Evolutionary conservation across 1,140 invertebrate species (phyloP), one percentile per base, ranked within the genome.

Genomic region (Cydia strobilella): DNA sequence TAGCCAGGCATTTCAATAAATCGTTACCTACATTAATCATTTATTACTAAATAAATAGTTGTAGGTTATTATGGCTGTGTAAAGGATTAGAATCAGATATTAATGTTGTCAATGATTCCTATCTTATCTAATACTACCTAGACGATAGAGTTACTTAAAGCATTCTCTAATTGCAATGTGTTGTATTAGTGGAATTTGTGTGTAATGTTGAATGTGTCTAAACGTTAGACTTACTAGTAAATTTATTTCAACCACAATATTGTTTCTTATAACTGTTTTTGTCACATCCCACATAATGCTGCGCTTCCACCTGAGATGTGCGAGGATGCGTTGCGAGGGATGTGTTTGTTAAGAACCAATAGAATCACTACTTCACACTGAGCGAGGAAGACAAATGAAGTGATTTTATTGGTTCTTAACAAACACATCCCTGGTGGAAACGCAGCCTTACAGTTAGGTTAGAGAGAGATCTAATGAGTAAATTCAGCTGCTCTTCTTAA

Each of bases 41-140:
- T n/a, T 12, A 35, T n/a, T 69, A 39, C 35, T 42, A 5, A 35
- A 5, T 42, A 39, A 35, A 35, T 69, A 69, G 65, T 39, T 69
- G 65, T 69, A 69, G 65, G 65, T 69, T 66, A 69, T 35, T 69
- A 69, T 69, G 65, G 65, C 65, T 69, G 65, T 69, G 65, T 69
- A 35, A 69, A 69, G 31, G 6, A 69, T 69, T 59, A 59, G 54
- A 23, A 59, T 69, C 63, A 66, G 5, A 69, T 69, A 39, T 69
- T n/a, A 31, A 69, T 69, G 65, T 69, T 69, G 65, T 69, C 42
- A 54, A 54, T 54, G 65, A 69, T 35, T 69, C 65, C 65, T 69
- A 31, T 39, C 65, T 69, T 39, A 35, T 20, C 65, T 18, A 69
- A 39, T 59, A 59, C 54, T 59, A 59, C 54, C 48, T 66, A 66